phyloP scores from a whole-genome alignment of 2,113 vertebrate genomes.

The Marmota monax region DNA sequence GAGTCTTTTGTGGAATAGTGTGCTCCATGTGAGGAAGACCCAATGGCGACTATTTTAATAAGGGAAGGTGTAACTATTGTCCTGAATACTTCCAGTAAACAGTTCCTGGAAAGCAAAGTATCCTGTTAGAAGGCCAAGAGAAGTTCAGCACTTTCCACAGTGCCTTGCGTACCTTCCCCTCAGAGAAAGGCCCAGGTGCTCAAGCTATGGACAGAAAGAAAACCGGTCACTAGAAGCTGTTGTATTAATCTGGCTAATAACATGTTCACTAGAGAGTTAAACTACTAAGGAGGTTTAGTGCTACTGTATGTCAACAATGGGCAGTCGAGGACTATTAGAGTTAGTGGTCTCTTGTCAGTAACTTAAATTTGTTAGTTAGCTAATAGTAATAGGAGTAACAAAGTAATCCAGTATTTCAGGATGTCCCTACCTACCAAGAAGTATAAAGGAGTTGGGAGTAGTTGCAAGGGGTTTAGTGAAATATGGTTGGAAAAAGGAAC shows the following conservation, averaged over 20 bases:
- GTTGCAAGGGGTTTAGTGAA: too few species aligned
- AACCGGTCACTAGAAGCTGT: neutral
- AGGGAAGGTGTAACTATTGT: neutral
- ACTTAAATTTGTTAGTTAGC: neutral
- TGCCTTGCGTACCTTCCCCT: neutral
- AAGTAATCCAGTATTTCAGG: neutral
- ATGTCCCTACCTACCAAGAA: neutral
- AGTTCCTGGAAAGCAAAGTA: neutral
- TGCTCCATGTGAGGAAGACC: neutral
- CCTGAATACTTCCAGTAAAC: neutral
- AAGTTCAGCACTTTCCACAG: neutral
- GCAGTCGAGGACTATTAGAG: neutral
- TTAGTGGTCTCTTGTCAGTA: neutral
- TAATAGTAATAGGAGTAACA: neutral
- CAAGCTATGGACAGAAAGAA: neutral
- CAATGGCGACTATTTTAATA: neutral
- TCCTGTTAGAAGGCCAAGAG: neutral
- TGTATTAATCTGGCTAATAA: neutral
- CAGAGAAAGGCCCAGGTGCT: neutral
- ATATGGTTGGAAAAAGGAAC: accelerated
- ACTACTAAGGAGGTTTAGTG: neutral
- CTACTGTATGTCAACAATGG: neutral
- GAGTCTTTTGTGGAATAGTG: neutral
- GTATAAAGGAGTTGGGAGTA: accelerated
- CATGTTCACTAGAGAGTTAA: neutral